phyloP scores from a whole-genome alignment of 2,888 invertebrate genomes.

The Antheraea assamensis region DNA sequence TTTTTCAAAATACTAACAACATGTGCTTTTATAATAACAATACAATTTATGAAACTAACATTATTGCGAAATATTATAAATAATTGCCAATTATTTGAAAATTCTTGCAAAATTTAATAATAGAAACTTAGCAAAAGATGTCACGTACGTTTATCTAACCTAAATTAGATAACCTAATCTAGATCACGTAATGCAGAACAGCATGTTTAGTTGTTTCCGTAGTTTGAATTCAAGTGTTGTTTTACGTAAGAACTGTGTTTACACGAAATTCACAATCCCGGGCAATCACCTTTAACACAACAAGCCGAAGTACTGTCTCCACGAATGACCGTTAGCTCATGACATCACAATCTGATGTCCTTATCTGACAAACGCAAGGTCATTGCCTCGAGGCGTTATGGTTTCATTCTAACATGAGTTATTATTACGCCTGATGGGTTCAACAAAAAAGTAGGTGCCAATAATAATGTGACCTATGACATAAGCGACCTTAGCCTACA shows the following conservation, averaged over 20 bases:
- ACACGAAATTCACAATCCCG: constrained; percentile 26
- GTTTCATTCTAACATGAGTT: constrained; percentile 60
- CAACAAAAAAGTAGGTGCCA: constrained; percentile 60
- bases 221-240: constrained; percentile 25
- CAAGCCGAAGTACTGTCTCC: constrained; percentile 26
- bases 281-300: constrained; percentile 42
- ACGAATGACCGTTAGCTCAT: constrained; percentile 28
- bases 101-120: not conserved
- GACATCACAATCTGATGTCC: constrained; percentile 32
- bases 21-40: not conserved
- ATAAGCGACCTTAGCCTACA: constrained; percentile 56
- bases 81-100: not conserved
- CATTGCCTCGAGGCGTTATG: constrained; percentile 39
- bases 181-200: constrained; percentile 13
- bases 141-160: not conserved
- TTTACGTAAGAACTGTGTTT: constrained; percentile 13
- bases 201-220: constrained; percentile 20
- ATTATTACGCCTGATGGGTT: constrained; percentile 48
- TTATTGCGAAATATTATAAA: not conserved
- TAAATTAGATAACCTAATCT: constrained; percentile 7
- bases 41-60: not conserved
- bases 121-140: not conserved
- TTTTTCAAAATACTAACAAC: not conserved
- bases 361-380: constrained; percentile 57
- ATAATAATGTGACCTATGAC: constrained; percentile 67